Percentiles rank a stretch among this genome's conserved stretches.
These are phyloP conservation scores for Calypte anna DNA, from an alignment of 2,113 vertebrate genomes.

Conservation along the genomic window DNA sequence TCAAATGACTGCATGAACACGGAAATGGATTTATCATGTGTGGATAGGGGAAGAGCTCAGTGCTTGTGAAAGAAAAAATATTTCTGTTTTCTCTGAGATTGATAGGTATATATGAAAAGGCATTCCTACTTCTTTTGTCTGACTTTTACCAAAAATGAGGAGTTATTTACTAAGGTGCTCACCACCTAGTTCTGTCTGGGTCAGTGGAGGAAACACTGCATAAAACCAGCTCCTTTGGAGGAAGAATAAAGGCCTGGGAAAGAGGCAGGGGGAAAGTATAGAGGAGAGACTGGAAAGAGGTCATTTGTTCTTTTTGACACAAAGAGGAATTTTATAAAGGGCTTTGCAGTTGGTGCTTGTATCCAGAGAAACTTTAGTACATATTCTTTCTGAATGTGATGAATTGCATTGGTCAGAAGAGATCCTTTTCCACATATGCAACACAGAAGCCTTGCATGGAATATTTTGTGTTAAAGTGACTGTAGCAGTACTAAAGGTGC, in stretches of 20 bases:
- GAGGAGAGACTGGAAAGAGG: neutral
- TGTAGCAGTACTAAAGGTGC: neutral
- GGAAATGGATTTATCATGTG: neutral
- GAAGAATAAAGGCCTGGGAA: neutral
- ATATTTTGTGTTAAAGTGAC: neutral
- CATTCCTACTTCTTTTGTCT: neutral
- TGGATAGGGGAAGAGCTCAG: neutral
- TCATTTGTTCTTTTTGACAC: neutral
- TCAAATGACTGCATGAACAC: neutral
- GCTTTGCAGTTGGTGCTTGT: neutral
- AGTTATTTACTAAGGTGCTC: neutral
- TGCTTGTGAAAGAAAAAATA: neutral
- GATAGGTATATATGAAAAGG: neutral
- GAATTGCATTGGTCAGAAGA: neutral
- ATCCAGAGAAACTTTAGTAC: neutral
- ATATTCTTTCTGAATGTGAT: neutral
- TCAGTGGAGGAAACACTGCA: neutral
- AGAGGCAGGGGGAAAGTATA: neutral
- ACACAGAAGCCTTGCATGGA: neutral
- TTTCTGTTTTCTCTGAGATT: neutral
- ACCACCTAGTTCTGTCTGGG: neutral
- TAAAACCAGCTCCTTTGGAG: neutral
- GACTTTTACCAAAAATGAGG: neutral
- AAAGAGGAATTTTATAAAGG: neutral
- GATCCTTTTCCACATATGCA: neutral